These are phyloP conservation scores for Istiophorus platypterus DNA, from an alignment of 2,113 vertebrate genomes.

Conservation along the genomic window DNA sequence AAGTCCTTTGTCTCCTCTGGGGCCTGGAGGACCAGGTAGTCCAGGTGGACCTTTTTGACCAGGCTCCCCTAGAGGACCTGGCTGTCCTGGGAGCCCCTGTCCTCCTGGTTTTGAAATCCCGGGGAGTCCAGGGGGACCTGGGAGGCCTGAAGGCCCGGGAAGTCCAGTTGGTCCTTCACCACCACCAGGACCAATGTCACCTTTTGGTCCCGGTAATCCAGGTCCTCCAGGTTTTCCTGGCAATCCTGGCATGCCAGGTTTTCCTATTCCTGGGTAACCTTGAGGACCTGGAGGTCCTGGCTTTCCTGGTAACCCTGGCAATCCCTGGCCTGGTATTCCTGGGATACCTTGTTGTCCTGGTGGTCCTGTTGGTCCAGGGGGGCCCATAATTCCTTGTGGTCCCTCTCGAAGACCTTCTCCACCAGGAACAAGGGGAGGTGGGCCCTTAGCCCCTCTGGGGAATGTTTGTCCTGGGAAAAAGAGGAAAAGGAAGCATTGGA, in stretches of 20 bases:
- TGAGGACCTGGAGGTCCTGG: constrained; percentile 79
- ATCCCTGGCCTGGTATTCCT: constrained; percentile 87
- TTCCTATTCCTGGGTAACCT: constrained; percentile 83
- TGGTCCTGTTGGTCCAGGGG: constrained; percentile 88
- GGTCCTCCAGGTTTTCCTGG: constrained; percentile 83
- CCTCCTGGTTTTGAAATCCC: constrained; percentile 90
- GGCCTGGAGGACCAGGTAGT: constrained; percentile 86
- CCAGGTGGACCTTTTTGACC: constrained; percentile 92
- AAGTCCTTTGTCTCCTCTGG: constrained; percentile 91
- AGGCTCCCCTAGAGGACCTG: constrained; percentile 88
- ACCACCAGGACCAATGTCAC: constrained; percentile 79
- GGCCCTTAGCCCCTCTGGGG: constrained; percentile 89
- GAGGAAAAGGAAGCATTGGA: background rate
- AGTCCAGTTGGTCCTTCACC: constrained; percentile 77
- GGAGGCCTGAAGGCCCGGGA: constrained; percentile 78
- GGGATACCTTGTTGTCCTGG: constrained; percentile 90
- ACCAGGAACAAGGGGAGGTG: constrained; percentile 51
- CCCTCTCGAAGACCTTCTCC: constrained; percentile 89
- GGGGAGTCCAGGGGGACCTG: constrained; percentile 82
- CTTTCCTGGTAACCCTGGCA: constrained; percentile 79
- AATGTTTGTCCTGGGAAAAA: constrained; percentile 74
- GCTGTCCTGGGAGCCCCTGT: constrained; percentile 91
- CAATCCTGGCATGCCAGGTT: constrained; percentile 83
- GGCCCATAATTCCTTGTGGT: constrained; percentile 88
- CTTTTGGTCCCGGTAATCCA: constrained; percentile 77